Evolutionary conservation across 2,888 invertebrate species (phyloP).

Genomic region (Drosophila gaucha): DNA sequence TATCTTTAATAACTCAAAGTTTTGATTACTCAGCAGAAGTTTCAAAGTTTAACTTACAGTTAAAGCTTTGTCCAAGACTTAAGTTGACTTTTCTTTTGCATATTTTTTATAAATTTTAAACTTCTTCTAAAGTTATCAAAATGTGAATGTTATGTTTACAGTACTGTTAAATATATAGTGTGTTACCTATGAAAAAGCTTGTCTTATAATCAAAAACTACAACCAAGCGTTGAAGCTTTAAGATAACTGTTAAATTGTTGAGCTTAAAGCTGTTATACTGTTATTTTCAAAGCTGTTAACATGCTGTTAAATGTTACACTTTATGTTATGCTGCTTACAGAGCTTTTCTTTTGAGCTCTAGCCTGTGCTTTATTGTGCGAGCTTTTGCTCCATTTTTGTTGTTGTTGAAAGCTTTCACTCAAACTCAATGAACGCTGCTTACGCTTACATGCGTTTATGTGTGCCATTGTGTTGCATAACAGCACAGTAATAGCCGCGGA

Average conservation of each 20-base stretch:
- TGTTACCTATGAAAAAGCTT: conserved; percentile 20
- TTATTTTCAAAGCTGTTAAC: background rate
- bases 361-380: conserved; percentile 8
- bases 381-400: conserved; percentile 4
- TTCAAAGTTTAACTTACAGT: background rate
- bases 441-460: conserved; percentile 59
- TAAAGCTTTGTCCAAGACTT: background rate
- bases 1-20: conserved; percentile 5
- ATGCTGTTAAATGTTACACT: conserved; percentile 23
- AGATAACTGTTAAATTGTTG: conserved; percentile 14
- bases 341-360: conserved; percentile 4
- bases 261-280: conserved; percentile 2
- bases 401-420: conserved; percentile 25
- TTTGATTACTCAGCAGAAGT: conserved; percentile 7
- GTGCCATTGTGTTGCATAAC: conserved; percentile 80
- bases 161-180: conserved; percentile 11
- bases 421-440: conserved; percentile 33
- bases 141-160: conserved; percentile 14
- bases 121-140: conserved; percentile 1
- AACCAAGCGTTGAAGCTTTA: conserved; percentile 17
- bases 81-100: background rate
- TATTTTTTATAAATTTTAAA: background rate
- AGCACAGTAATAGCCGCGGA: conserved; percentile 73
- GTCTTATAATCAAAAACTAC: conserved; percentile 3
- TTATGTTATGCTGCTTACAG: conserved; percentile 11